phyloP scores from a whole-genome alignment of 2,888 invertebrate species.

The Phymatocera aterrima region DNA sequence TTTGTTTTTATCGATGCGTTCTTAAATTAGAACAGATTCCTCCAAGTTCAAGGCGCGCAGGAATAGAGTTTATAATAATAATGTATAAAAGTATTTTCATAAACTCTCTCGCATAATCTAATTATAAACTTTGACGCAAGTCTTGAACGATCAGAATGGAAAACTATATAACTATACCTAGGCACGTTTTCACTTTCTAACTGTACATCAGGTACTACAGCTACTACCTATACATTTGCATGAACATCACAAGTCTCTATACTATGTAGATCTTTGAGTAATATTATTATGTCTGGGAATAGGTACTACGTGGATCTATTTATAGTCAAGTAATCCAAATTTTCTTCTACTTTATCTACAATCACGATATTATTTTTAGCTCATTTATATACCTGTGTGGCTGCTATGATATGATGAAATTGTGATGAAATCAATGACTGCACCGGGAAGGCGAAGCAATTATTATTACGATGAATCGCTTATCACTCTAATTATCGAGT shows the following conservation, averaged over 20 bases:
- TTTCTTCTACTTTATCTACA: not conserved
- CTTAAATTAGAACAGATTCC: constrained; percentile 8
- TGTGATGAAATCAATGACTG: constrained; percentile 1
- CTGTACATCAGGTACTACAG: not conserved
- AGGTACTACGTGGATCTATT: too few species aligned
- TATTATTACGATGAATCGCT: not conserved
- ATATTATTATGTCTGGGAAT: too few species aligned
- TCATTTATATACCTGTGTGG: not conserved
- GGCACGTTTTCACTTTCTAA: constrained; percentile 18
- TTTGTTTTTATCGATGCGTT: not conserved
- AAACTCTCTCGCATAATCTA: not conserved
- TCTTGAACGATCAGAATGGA: not conserved
- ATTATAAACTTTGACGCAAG: not conserved
- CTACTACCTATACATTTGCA: not conserved
- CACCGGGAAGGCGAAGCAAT: not conserved
- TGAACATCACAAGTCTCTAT: too few species aligned
- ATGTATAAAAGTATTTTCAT: too few species aligned
- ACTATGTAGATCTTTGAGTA: not conserved
- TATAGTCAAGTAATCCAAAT: too few species aligned
- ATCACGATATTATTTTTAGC: not conserved
- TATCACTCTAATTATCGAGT: not conserved
- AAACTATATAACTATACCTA: too few species aligned
- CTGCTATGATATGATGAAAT: not conserved
- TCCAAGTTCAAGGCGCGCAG: constrained; percentile 25
- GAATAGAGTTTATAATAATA: not conserved